phyloP scores from a whole-genome alignment of 2,888 invertebrate genomes.

The Pachycephus smyrnensis region DNA sequence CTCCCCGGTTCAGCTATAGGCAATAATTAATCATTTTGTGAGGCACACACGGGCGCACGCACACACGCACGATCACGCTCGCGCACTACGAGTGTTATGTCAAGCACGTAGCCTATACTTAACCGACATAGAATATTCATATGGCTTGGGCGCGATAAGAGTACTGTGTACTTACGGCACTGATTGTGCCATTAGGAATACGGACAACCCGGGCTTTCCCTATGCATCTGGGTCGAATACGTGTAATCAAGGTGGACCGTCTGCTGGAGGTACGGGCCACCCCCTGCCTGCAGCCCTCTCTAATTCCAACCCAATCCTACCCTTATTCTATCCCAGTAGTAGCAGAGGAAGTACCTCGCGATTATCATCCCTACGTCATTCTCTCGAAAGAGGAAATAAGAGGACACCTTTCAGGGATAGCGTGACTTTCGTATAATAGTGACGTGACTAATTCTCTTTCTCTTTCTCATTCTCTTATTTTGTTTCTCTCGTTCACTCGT shows the following conservation, averaged over 20 bases:
- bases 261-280: background rate
- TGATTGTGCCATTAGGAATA: conserved; percentile 54
- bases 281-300: background rate
- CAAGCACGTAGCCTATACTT: conserved; percentile 53
- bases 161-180: conserved; percentile 49
- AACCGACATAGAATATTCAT: conserved; percentile 61
- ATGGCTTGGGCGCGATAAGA: conserved; percentile 53
- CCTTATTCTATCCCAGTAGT: background rate
- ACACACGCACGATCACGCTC: conserved; percentile 13
- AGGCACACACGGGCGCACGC: conserved; percentile 33
- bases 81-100: conserved; percentile 38
- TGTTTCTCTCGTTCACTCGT: background rate
- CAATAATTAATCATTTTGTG: conserved; percentile 62
- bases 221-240: conserved; percentile 49
- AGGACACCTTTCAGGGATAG: background rate
- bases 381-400: background rate
- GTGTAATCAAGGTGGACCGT: background rate
- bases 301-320: background rate
- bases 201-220: conserved; percentile 15
- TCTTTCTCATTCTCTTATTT: conserved; percentile 16
- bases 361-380: background rate
- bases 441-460: background rate
- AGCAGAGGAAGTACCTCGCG: background rate
- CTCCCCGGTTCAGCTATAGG: conserved; percentile 42
- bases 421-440: background rate